phyloP scores from a whole-genome alignment of 2,888 invertebrate species.

The Eupithecia vulgata region DNA sequence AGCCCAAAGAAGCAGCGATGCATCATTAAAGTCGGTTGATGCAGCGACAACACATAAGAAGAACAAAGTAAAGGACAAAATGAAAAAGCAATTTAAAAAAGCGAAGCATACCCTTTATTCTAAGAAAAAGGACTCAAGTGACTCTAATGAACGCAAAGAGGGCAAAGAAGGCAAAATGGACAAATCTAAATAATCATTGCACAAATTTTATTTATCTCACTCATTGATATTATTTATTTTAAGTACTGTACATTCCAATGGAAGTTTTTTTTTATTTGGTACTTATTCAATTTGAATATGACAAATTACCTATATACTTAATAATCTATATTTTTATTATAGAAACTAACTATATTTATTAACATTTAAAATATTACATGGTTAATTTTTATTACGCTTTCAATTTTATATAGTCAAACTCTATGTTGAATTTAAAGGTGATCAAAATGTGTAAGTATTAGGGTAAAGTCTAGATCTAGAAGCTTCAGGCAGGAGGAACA shows the following conservation, averaged over 20 bases:
- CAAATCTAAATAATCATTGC: constrained; percentile 58
- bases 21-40: constrained; percentile 75
- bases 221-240: constrained; percentile 34
- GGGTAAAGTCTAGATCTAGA: background rate
- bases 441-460: constrained; percentile 11
- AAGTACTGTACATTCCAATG: constrained; percentile 73
- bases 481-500: background rate
- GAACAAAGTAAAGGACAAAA: constrained; percentile 78
- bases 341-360: constrained; percentile 13
- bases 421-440: constrained; percentile 7
- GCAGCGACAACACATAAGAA: constrained; percentile 70
- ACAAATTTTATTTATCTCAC: constrained; percentile 10
- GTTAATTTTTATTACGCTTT: constrained; percentile 27
- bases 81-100: constrained; percentile 79
- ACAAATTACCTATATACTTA: background rate
- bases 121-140: constrained; percentile 71
- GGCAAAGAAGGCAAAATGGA: constrained; percentile 47
- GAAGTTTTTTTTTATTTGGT: constrained; percentile 28
- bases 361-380: constrained; percentile 6
- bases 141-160: constrained; percentile 60
- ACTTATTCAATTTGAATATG: background rate
- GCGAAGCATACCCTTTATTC: constrained; percentile 75
- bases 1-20: constrained; percentile 79
- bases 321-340: too few relatives aligned
- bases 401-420: constrained; percentile 16